Evolutionary conservation across 30 jellyfish, hydroid and myxozoan species (phyloP), one percentile per base, ranked within the genome.

Genomic region (Aurelia sp.): DNA sequence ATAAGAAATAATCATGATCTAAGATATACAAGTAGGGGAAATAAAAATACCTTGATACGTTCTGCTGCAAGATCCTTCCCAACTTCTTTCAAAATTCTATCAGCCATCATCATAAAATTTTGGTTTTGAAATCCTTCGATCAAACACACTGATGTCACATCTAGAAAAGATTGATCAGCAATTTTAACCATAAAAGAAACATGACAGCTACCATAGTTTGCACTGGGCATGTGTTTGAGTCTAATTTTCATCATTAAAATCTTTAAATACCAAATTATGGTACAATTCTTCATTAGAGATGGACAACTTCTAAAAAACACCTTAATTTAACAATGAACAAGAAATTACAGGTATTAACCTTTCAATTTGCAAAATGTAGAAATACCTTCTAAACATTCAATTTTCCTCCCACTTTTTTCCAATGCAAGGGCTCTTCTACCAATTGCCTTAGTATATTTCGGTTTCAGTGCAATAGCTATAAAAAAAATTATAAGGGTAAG

Each of bases 111-210:
- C 77, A 94, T 82, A 76, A 92, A 78, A n/a, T 79, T 82, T 66
- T 80, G 96, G 59, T 89, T 94, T 64, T 85, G 96, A 61, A 94
- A 94, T 4, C 97, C 99, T 71, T 94, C 99, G 12, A 94, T 64
- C 74, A 94, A 66, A 74, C 99, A 94, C 0, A 90, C 99, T 37
- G 99, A 95, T 16, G 99, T 94, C 2, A 89, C 97, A 81, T 94
- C 99, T 94, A 71, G n/a, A 84, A 23, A 19, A 40, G 8, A 17
- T 0, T 13, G 71, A 61, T n/a, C 0, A 61, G 33, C 71, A 61
- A 23, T 61, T n/a, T n/a, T n/a, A 10, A 61, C 27, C 5, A n/a
- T 61, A 61, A 6, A 61, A 61, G 27, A 0, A n/a, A 61, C 27
- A 61, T 18, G 50, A 37, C 55, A 5, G 55, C 55, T 44, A 27